phyloP scores from a whole-genome alignment of 2,797 vertebrate species.

The Rhinogobio ventralis region DNA sequence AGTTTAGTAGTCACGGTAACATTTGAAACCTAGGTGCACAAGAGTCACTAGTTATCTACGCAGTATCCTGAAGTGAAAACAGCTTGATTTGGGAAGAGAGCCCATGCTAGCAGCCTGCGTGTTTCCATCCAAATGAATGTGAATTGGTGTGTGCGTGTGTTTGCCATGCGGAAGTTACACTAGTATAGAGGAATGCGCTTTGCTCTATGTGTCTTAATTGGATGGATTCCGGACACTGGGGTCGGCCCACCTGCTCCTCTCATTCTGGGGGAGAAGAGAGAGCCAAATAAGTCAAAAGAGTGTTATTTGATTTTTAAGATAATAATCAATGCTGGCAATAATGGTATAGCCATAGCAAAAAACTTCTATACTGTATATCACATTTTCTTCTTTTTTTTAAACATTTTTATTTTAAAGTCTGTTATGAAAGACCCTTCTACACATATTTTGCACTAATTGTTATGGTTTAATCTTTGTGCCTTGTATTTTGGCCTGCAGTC shows the following conservation, averaged over 20 bases:
- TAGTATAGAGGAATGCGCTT: slow-evolving; percentile 72
- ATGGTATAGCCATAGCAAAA: slow-evolving; percentile 22
- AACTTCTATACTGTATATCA: too few species aligned
- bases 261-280: slow-evolving; percentile 69
- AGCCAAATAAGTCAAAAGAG: slow-evolving; percentile 66
- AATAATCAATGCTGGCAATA: slow-evolving; percentile 33
- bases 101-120: slow-evolving; percentile 56
- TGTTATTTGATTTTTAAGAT: slow-evolving; percentile 61
- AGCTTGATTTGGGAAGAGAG: slow-evolving; percentile 52
- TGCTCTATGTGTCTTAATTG: slow-evolving; percentile 82
- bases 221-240: slow-evolving; percentile 76
- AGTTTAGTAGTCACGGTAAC: slow-evolving; percentile 3
- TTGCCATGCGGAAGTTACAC: slow-evolving; percentile 66
- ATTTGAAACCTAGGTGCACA: slow-evolving; percentile 24
- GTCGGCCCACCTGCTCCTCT: slow-evolving; percentile 80
- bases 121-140: slow-evolving; percentile 64
- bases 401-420: neutral
- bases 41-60: slow-evolving; percentile 48
- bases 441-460: neutral
- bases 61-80: slow-evolving; percentile 49
- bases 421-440: neutral
- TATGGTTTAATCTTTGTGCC: neutral
- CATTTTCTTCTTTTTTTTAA: neutral
- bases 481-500: neutral
- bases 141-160: slow-evolving; percentile 43